These are phyloP conservation scores for Propsilocerus akamusi DNA, from an alignment of 1,140 invertebrate species.

Conservation along the genomic window DNA sequence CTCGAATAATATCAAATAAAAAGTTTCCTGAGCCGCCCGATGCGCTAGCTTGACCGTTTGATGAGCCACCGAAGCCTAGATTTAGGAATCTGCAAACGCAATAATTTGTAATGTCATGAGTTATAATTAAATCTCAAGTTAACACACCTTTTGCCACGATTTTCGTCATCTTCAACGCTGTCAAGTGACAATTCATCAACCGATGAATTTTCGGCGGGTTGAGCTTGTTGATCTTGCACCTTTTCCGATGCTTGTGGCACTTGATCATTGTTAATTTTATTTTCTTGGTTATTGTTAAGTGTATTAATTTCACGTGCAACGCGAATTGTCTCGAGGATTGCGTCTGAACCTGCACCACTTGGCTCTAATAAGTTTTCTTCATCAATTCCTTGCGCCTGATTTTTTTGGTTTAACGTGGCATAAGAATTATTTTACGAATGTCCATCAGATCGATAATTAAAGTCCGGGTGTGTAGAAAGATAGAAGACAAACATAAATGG, in stretches of 20 bases:
- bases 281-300: slow-evolving; percentile 9
- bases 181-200: slow-evolving; percentile 39
- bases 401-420: not conserved
- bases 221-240: slow-evolving; percentile 18
- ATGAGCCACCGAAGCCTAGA: slow-evolving; percentile 37
- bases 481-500: slow-evolving; percentile 2
- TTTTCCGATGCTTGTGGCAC: slow-evolving; percentile 15
- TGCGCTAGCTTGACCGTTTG: slow-evolving; percentile 22
- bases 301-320: slow-evolving; percentile 22
- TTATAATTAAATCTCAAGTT: not conserved
- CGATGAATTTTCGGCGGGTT: slow-evolving; percentile 26
- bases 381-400: not conserved
- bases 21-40: slow-evolving; percentile 60
- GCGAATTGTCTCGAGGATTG: slow-evolving; percentile 18
- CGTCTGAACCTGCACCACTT: not conserved
- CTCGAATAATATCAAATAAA: slow-evolving; percentile 69
- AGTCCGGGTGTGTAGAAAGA: not conserved
- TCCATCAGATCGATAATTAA: not conserved
- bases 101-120: not conserved
- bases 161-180: slow-evolving; percentile 44
- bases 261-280: slow-evolving; percentile 11
- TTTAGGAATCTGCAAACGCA: slow-evolving; percentile 38
- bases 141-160: slow-evolving; percentile 48
- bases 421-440: not conserved
- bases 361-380: not conserved